Base-by-base conservation (phyloP, 2,113 vertebrate genomes). In the Baryphthengus martii region DNA sequence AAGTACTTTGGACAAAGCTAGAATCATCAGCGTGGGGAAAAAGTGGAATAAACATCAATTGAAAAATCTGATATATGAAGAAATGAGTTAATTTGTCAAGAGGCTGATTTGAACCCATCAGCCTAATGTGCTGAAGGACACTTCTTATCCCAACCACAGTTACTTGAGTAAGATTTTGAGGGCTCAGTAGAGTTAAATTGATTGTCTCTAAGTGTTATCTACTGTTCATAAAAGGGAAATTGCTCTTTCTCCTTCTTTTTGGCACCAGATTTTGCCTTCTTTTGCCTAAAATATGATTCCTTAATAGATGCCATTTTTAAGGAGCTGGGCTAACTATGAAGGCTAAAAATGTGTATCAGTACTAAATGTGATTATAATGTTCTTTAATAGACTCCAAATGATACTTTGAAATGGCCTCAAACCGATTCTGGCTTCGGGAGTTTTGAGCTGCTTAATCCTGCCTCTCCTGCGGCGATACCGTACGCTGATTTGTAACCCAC, bases 281-380 rank as follows among this genome's bases (percentile, higher is more conserved):
- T 95, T 93, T 19, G 2, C 61, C 86, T 95, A 97, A 98, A 97
- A 97, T 97, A 97, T 93, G 89, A 65, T 94, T 96, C 91, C 95
- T 97, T 97, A 97, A 97, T 96, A 93, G 78, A 85, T 93, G 74
- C 59, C 53, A 35, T 92, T 97, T 96, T 96, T 70, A 87, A 93
- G 81, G 35, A 73, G 75, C 33, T 76, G 66, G 65, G 59, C 84
- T 93, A 82, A 95, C 83, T 85, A 9, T 45, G 78, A 83, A 97
- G 56, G 75, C 47, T 91, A 62, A 94, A 82, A 85, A 50, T 44
- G 63, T 91, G 20, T 84, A 95, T 96, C 85, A 89, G 92, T 81
- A 88, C 86, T 85, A 94, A 96, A 97, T 95, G 88, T 71, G 88
- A 93, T 76, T 96, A 19, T 82, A 91, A 96, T 53, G 77, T 73